Base-by-base conservation (phyloP, 1,140 invertebrate species). In the Eurosta solidaginis region DNA sequence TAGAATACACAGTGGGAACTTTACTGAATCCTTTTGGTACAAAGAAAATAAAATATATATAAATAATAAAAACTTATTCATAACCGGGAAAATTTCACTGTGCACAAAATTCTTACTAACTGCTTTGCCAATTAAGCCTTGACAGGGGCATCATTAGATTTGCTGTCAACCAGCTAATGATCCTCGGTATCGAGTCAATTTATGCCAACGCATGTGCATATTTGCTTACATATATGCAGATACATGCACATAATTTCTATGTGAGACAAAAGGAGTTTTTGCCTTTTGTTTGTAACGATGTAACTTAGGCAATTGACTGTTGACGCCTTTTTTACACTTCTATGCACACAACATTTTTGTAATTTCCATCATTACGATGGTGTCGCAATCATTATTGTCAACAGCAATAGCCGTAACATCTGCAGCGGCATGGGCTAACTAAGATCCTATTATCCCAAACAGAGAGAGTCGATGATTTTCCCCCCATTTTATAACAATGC, bases 121-220 rank as follows among this genome's bases (percentile, higher is more conserved):
- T 14, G 29, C 25, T 78, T 59, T 78, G 77, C 75, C 74, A 75
- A 78, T 78, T 75, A 78, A 59, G 27, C 49, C 14, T 74, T 75
- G 77, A 59, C 77, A 75, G 33, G 49, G 59, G 33, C 77, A 78
- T 74, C 73, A 78, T 74, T 54, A 74, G 10, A 12, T 27, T 27
- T 42, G 73, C 44, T 4, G 42, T n/a, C 59, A 14, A 40, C 6
- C 29, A 36, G 33, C 45, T 47, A 14, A 12, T 47, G 45, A 47
- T 2, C 12, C 45, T 7, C 45, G 14, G 45, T 1, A 3, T 4
- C 14, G 45, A 47, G 4, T 17, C 45, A 47, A 0, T n/a, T n/a
- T n/a, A n/a, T n/a, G n/a, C n/a, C n/a, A n/a, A n/a, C n/a, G n/a
- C n/a, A n/a, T n/a, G n/a, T n/a, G n/a, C 45, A 47, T 47, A 47